These are phyloP conservation scores for Watsonalla binaria DNA, from an alignment of 2,888 invertebrate genomes.

Conservation along the genomic window DNA sequence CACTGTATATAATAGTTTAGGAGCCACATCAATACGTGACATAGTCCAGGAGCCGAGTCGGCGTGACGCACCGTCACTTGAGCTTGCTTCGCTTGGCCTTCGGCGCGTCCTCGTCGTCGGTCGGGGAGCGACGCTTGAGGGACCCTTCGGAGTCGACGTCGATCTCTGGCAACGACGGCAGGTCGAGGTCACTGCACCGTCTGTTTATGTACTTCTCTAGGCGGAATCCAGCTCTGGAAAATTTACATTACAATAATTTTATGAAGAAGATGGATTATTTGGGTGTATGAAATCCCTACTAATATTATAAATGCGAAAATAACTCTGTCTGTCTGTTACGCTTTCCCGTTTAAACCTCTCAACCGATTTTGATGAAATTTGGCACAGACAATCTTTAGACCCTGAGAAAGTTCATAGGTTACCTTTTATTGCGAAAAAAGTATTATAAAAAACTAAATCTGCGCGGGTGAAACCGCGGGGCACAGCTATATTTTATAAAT, in stretches of 20 bases:
- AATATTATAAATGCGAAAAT: too few species aligned
- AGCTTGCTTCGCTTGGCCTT: slow-evolving; percentile 42
- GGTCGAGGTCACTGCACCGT: slow-evolving; percentile 82
- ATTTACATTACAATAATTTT: background rate
- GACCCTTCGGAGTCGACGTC: slow-evolving; percentile 30
- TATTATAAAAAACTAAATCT: too few species aligned
- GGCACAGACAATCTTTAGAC: too few species aligned
- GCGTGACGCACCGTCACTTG: slow-evolving; percentile 43
- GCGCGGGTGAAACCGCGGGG: too few species aligned
- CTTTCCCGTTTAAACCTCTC: too few species aligned
- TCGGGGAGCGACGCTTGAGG: slow-evolving; percentile 21
- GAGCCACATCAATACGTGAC: slow-evolving; percentile 38
- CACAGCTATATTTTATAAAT: too few species aligned
- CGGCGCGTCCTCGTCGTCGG: slow-evolving; percentile 30
- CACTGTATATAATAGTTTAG: background rate
- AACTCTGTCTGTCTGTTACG: too few species aligned
- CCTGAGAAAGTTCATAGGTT: too few species aligned
- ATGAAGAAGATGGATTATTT: too few species aligned
- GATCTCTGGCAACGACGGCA: slow-evolving; percentile 70
- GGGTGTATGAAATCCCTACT: too few species aligned
- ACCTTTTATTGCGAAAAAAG: too few species aligned
- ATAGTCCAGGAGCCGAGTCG: slow-evolving; percentile 39
- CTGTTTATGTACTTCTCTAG: slow-evolving; percentile 85
- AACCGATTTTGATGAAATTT: too few species aligned
- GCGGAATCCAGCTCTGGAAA: slow-evolving; percentile 84